phyloP scores from a whole-genome alignment of 1,140 invertebrate species.

The Triops cancriformis region DNA sequence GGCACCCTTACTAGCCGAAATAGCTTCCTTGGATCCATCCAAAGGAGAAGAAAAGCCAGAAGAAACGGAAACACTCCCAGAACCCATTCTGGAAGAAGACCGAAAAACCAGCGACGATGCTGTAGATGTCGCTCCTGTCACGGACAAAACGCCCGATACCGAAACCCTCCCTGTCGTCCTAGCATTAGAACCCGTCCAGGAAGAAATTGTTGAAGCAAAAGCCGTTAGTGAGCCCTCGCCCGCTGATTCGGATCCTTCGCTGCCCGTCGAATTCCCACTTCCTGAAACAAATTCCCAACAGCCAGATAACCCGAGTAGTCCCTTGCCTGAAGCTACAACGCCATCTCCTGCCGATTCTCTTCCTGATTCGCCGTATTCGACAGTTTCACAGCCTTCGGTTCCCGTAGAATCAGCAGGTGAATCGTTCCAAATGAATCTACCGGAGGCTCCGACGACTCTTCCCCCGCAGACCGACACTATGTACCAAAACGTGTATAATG shows the following conservation, averaged over 20 bases:
- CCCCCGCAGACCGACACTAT: neutral
- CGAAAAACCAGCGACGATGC: neutral
- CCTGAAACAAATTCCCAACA: neutral
- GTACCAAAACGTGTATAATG: conserved; percentile 4
- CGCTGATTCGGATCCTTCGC: neutral
- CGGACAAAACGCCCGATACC: neutral
- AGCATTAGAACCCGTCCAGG: neutral
- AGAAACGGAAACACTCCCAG: neutral
- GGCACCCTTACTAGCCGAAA: conserved; percentile 12
- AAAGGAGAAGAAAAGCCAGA: conserved; percentile 2
- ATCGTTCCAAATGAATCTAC: neutral
- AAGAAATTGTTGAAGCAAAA: conserved; percentile 8
- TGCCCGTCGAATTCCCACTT: neutral
- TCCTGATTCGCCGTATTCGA: neutral
- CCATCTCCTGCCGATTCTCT: neutral
- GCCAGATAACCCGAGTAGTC: too few relatives aligned
- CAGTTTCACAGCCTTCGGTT: neutral
- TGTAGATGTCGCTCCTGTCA: neutral
- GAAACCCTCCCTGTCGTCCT: neutral
- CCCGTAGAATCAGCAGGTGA: neutral
- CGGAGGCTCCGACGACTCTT: neutral
- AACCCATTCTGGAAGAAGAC: neutral
- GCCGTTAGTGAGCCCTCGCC: neutral
- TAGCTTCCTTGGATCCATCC: conserved; percentile 24
- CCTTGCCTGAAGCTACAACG: neutral